Base-by-base conservation (phyloP, 2,113 vertebrate species). In the Oncorhynchus kisutch region DNA sequence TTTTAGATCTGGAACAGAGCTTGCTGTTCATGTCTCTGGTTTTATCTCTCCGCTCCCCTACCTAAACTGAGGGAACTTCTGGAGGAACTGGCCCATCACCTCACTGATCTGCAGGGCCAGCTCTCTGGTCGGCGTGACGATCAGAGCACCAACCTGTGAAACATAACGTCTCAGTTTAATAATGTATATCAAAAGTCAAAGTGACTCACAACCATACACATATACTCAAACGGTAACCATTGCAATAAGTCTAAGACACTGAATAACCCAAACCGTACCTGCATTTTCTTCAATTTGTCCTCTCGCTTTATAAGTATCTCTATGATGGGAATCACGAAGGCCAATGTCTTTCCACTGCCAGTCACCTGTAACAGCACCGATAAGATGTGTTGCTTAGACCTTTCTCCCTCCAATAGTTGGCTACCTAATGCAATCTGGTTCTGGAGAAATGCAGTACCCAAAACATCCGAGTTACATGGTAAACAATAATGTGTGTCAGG, bases 301-400 rank as follows among this genome's bases (percentile, higher is more conserved):
- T 98, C 96, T 76, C 96, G 90, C 29, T 88, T 95, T 81, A 98
- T 89, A 0, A 99, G 95, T 71, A 99, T 95, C 78, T 99, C 96
- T 70, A 99, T 77, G 0, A 97, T 84, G 4, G 98, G 98, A 79
- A 99, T 99, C 22, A 99, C 94, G 77, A 99, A 99, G 0, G 97
- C 97, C 0, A 99, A 89, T 0, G 98, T 99, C 85, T 99, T 99
- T 4, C 98, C 98, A 4, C 98, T 99, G 1, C 98, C 98, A 0
- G 98, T 99, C 62, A 99, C 94, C 98, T 99, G 79, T 0, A 77
- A 69, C 49, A 0, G 31, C 0, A n/a, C 1, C 12, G 57, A 18
- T 70, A 6, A 73, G 2, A 18, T 59, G 31, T 59, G 6, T 67
- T 12, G 13, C 25, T 54, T 14, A 18, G 48, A 51, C 11, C 24